Evolutionary conservation across 2,888 invertebrate species (phyloP).

Genomic region (Troglohyphantes excavatus): DNA sequence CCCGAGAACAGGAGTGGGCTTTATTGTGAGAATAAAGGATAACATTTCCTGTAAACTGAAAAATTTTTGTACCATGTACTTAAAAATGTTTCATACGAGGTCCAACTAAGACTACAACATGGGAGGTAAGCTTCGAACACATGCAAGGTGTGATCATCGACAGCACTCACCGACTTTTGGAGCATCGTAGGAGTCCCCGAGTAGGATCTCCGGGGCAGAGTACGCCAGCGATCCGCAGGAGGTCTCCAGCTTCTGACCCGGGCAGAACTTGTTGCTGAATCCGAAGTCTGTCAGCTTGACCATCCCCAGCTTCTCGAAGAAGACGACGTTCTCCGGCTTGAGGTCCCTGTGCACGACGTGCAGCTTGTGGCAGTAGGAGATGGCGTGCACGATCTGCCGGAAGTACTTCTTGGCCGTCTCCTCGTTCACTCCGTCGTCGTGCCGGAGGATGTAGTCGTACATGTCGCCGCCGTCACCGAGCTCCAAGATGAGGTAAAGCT

Average conservation of each 20-base stretch:
- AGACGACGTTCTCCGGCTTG: conserved; percentile 99
- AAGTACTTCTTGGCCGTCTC: conserved; percentile 90
- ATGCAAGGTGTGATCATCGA: no score
- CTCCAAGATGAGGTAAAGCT: conserved; percentile 97
- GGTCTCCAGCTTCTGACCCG: conserved; percentile 96
- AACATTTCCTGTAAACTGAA: no score
- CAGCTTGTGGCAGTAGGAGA: conserved; percentile 97
- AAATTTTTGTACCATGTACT: no score
- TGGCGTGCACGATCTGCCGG: conserved; percentile 97
- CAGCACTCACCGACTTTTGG: conserved; percentile 93
- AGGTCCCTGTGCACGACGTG: conserved; percentile 95
- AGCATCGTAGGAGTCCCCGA: conserved; percentile 99
- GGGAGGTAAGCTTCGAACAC: no score
- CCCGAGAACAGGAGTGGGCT: no score
- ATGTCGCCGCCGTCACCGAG: conserved; percentile 99
- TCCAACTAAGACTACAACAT: no score
- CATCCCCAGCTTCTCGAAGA: conserved; percentile 97
- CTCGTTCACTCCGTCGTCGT: conserved; percentile 89
- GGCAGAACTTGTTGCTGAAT: conserved; percentile 91
- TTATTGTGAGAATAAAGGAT: no score
- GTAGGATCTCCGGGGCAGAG: conserved; percentile 98
- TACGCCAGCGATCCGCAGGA: conserved; percentile 99
- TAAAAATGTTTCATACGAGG: no score
- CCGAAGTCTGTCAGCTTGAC: conserved; percentile 99
- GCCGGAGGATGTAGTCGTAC: conserved; percentile 98